Conservation (phyloP, 2,888 invertebrate species). For the Boloria selene region DNA sequence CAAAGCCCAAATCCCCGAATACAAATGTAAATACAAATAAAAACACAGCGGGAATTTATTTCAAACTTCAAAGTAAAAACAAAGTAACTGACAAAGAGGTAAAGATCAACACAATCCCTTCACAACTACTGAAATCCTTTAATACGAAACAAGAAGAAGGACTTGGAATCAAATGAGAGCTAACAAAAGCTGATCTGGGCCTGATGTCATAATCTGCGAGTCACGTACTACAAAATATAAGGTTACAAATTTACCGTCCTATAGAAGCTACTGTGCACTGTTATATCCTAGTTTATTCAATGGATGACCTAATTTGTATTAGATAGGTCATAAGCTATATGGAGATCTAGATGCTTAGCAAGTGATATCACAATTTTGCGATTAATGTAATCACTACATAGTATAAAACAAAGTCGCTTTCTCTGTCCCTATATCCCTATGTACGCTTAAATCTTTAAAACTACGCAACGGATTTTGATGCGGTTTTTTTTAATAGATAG, state of each 20-base stretch:
- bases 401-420: too few relatives aligned
- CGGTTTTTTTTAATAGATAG: too few relatives aligned
- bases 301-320: not conserved
- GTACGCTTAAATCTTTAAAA: too few relatives aligned
- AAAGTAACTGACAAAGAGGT: conserved; percentile 24
- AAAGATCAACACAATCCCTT: conserved; percentile 33
- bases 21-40: not conserved
- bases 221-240: conserved; percentile 22
- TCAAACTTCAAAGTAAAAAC: conserved; percentile 9
- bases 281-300: conserved; percentile 9
- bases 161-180: conserved; percentile 35
- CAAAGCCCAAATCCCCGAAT: too few relatives aligned
- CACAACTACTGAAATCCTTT: conserved; percentile 32
- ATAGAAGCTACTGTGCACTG: conserved; percentile 1
- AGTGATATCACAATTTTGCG: too few relatives aligned
- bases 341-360: too few relatives aligned
- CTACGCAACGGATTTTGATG: too few relatives aligned
- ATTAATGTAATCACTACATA: too few relatives aligned
- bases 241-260: conserved; percentile 4
- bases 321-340: too few relatives aligned
- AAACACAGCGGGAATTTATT: not conserved
- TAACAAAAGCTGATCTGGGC: conserved; percentile 36
- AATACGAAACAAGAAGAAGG: conserved; percentile 34
- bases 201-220: conserved; percentile 7
- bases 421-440: too few relatives aligned